These are phyloP conservation scores for Henricia sp. DNA, from an alignment of 53 echinoderm and acorn worm species.

Conservation along the genomic window DNA sequence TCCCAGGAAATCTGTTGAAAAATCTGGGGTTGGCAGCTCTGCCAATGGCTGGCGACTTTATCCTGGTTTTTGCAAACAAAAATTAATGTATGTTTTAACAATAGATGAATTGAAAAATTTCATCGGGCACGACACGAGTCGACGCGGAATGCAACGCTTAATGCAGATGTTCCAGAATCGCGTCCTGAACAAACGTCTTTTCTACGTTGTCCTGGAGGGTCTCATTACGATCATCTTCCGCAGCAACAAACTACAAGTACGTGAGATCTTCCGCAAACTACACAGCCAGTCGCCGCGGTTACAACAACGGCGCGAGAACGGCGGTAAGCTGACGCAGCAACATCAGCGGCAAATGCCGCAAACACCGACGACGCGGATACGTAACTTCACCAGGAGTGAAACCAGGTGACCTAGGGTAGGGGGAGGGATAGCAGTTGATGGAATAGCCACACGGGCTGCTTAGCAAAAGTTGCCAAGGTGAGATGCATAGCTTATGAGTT, in stretches of 20 bases:
- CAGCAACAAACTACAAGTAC: conserved; percentile 76
- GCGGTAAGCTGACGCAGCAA: background rate
- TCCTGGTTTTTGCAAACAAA: too few species aligned
- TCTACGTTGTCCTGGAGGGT: conserved; percentile 92
- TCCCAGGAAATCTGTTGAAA: too few species aligned
- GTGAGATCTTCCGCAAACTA: conserved; percentile 87
- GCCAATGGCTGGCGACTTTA: too few species aligned
- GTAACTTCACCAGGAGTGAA: conserved; percentile 34
- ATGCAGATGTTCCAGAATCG: conserved; percentile 96
- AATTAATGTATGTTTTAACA: background rate
- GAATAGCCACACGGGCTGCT: background rate
- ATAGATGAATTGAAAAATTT: conserved; percentile 97
- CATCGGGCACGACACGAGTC: conserved; percentile 92
- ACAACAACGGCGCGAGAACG: conserved; percentile 79
- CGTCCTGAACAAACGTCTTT: conserved; percentile 88
- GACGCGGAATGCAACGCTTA: conserved; percentile 84
- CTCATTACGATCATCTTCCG: conserved; percentile 83
- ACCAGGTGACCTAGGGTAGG: conserved; percentile 72
- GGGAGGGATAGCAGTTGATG: background rate
- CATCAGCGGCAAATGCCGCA: conserved; percentile 33
- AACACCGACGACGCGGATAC: background rate
- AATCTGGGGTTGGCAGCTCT: too few species aligned
- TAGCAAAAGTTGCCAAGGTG: background rate
- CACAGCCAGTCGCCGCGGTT: conserved; percentile 93
- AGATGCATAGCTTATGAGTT: background rate